Base-by-base conservation (phyloP, 2,888 invertebrate species). In the Lasioglossum leucozonium region DNA sequence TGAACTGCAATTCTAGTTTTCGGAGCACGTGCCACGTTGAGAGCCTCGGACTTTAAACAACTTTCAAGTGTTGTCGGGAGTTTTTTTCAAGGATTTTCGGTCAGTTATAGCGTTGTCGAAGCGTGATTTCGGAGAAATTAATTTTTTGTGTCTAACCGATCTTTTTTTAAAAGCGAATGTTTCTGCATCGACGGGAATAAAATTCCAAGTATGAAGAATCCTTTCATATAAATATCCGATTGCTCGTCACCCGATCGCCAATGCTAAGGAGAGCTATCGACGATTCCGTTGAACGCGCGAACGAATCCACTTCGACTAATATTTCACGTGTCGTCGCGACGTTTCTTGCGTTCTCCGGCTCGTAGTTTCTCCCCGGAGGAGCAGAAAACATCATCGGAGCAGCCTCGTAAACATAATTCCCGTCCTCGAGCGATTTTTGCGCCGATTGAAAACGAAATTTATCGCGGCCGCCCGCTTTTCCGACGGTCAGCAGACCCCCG, bases 391-490 rank as follows among this genome's bases (percentile, higher is more conserved):
- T 42, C 16, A 37, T n/a, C 8, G 13, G 4, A 18, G 11, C 40
- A 51, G 18, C 22, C 67, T 30, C 67, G 73, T 67, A 67, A 74
- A 79, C 73, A 73, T 55, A 67, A 79, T 51, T 67, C 30, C 62
- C 16, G 62, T n/a, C n/a, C 40, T 16, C 47, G 30, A n/a, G 72
- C 62, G 72, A 77, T 77, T 77, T 81, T 65, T 77, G 22, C 11
- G n/a, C 62, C n/a, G 44, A 81, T 77, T 62, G 77, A 30, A 65
- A 72, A 72, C 13, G 40, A 47, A 81, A 81, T 77, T 81, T 81
- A 77, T 81, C 37, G 72, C 26, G 51, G 2, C 10, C 3, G 22
- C 51, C 51, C 22, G 51, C n/a, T 51, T 51, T 51, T 51, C 51
- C 51, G 51, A 26, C 58, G 58, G 58, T 34, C 65, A 34, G 30